Evolutionary conservation across 2,888 invertebrate species (phyloP), one percentile per base, ranked within the genome.

Genomic region (Sepiola atlantica): DNA sequence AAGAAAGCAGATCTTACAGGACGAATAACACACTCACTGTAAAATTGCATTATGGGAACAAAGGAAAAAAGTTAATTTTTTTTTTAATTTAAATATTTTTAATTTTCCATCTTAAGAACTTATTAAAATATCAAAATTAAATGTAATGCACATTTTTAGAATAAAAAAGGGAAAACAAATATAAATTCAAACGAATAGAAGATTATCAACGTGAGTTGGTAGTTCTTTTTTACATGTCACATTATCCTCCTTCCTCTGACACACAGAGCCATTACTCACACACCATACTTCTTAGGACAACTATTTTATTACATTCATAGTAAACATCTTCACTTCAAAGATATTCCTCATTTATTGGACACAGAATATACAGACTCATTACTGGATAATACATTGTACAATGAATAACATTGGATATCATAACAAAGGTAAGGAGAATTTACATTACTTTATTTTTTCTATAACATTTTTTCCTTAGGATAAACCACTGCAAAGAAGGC

Each of bases 281-380:
- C 77, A n/a, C n/a, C 77, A 77, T 77, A 77, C 77, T 77, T 77
- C 77, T n/a, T 77, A 77, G 77, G 77, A 77, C 77, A n/a, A 77
- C 77, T 77, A 77, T 77, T 77, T n/a, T 77, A 77, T 77, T 21
- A 77, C 14, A 4, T 18, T 3, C 1, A 77, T 77, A 77, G 45
- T 6, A n/a, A n/a, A 32, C 77, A 77, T 2, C 24, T 57, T 32
- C 6, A 77, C 12, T n/a, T n/a, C 0, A 77, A 77, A 77, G 14
- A n/a, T 32, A 14, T 16, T 32, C 45, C 2, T 77, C n/a, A n/a
- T n/a, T 77, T n/a, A 32, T 45, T 24, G n/a, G 57, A 24, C 57
- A 57, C 0, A 77, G n/a, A 32, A n/a, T n/a, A n/a, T 16, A 77
- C n/a, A 77, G 12, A n/a, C 0, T 0, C n/a, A 77, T 0, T 10